Evolutionary conservation across 1,140 invertebrate genomes (phyloP).

Genomic region (Drosophila mayri): DNA sequence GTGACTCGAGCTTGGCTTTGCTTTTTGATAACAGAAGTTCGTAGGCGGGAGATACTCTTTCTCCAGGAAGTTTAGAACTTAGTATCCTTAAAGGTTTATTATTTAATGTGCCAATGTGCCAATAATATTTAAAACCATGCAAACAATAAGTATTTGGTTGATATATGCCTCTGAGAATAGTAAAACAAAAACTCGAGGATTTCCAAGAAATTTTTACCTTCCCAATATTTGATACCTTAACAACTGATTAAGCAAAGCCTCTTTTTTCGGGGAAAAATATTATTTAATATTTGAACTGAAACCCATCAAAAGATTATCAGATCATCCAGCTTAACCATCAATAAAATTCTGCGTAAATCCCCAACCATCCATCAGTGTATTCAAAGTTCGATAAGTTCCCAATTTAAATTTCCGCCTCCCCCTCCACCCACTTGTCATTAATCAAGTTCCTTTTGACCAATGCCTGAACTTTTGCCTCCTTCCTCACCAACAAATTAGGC

Average conservation of each 20-base stretch:
- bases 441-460: slow-evolving; percentile 26
- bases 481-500: slow-evolving; percentile 62
- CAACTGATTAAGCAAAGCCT: background rate
- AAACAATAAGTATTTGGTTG: no score
- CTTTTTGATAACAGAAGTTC: slow-evolving; percentile 63
- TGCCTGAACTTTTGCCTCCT: slow-evolving; percentile 16
- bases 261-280: background rate
- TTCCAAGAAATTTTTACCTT: background rate
- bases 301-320: background rate
- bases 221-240: background rate
- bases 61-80: background rate
- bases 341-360: slow-evolving; percentile 25
- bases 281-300: background rate
- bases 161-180: background rate
- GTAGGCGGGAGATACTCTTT: slow-evolving; percentile 1
- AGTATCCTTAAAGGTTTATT: background rate
- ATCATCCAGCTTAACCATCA: background rate
- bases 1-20: slow-evolving; percentile 30
- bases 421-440: slow-evolving; percentile 17
- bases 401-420: background rate
- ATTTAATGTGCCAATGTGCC: background rate
- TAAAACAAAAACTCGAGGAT: background rate
- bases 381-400: background rate
- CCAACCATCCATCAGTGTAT: slow-evolving; percentile 45
- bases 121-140: background rate